Conservation (phyloP, 2,113 vertebrate species). For the Pteropus alecto region DNA sequence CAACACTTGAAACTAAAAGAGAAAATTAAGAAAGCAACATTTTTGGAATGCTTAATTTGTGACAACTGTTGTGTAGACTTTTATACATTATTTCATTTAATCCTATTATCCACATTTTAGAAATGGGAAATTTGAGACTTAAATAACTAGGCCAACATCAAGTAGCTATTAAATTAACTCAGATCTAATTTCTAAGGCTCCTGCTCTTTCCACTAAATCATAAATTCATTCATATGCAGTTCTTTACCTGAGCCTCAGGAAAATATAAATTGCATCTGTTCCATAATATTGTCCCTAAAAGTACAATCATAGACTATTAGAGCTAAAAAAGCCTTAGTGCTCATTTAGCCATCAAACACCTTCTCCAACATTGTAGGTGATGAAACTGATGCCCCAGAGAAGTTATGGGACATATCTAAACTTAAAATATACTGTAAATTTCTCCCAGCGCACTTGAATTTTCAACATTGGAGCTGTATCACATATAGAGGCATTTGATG, state of each 20-base stretch:
- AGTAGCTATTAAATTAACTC: neutral
- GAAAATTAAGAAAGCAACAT: neutral
- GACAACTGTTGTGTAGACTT: neutral
- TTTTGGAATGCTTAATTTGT: neutral
- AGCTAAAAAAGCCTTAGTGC: neutral
- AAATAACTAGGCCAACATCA: neutral
- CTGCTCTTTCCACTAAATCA: neutral
- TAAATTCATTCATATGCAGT: neutral
- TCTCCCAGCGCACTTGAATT: neutral
- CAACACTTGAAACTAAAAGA: neutral
- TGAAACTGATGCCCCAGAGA: neutral
- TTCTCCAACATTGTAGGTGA: neutral
- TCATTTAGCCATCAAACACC: neutral
- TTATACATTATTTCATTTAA: constrained; percentile 26
- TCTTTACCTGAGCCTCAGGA: neutral
- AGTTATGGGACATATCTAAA: neutral
- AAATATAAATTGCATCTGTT: constrained; percentile 23
- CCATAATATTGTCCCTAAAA: neutral
- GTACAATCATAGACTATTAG: neutral
- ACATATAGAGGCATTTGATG: neutral
- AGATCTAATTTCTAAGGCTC: neutral
- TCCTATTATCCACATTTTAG: neutral
- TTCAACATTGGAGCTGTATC: neutral
- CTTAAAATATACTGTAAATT: neutral
- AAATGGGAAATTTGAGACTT: neutral